Base-by-base conservation (phyloP, 2,888 invertebrate species). In the Perithous albicinctus region DNA sequence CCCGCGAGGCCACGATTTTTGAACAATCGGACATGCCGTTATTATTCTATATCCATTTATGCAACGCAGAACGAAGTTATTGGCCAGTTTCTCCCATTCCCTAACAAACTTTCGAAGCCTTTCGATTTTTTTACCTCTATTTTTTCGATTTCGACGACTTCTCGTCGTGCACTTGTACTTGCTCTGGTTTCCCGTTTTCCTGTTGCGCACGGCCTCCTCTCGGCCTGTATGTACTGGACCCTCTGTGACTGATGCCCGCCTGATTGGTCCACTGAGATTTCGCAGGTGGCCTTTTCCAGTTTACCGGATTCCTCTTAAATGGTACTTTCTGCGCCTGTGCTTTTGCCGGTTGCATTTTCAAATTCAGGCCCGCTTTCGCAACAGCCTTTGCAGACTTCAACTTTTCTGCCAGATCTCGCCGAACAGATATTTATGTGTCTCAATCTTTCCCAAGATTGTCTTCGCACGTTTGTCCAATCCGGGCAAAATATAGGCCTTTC, bases 381-480 rank as follows among this genome's bases (percentile, higher is more conserved):
- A 72, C 32, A 0, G 70, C 70, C 12, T 70, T 75, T 1, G 69
- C 64, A 0, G 54, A 69, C 32, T 51, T 76, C n/a, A 80, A 3
- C 35, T 76, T 78, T 5, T 77, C 76, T 3, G 78, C 15, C 7
- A 84, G 59, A 1, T 82, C 29, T 12, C 59, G 7, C 80, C 80
- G 18, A 75, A 83, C 20, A 83, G 61, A 59, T 26, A 66, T 70
- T 38, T 51, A 73, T 63, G 63, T 12, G 78, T 74, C 2, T 51
- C 64, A n/a, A 32, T 23, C 1, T 77, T 75, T 29, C n/a, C n/a
- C n/a, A n/a, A n/a, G n/a, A n/a, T n/a, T n/a, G n/a, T n/a, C n/a
- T n/a, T n/a, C n/a, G n/a, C 56, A 32, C 32, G 32, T 43, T 77
- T 78, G 29, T 73, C 67, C 51, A 74, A 26, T 0, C 63, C 63